Percentiles rank a stretch among this genome's conserved stretches.
Conservation (phyloP, 2,888 invertebrate genomes). For the Celastrina argiolus region DNA sequence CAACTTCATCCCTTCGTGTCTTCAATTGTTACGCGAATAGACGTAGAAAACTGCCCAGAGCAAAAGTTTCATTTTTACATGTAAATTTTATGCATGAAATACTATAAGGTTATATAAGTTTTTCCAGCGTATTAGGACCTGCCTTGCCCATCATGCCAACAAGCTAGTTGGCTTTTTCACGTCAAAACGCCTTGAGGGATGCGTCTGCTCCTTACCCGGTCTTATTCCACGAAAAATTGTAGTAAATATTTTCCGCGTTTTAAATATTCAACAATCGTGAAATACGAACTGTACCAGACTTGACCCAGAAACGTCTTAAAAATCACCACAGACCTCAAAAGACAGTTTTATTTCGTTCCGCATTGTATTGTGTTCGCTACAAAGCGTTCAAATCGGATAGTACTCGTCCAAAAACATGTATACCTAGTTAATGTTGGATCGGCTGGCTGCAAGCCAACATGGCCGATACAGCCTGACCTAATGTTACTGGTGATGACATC, state of each 20-base stretch:
- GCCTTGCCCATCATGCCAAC: too few species aligned
- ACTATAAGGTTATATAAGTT: too few species aligned
- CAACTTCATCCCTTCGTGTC: too few species aligned
- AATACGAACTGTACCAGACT: not conserved
- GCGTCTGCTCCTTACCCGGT: not conserved
- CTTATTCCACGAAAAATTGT: not conserved
- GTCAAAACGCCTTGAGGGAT: too few species aligned
- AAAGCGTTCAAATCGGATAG: conserved; percentile 4
- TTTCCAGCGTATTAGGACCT: too few species aligned
- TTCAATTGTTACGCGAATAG: too few species aligned
- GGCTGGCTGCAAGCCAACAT: conserved; percentile 15
- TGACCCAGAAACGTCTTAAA: conserved; percentile 18
- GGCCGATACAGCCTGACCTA: conserved; percentile 2
- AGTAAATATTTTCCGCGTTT: not conserved
- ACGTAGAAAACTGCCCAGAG: too few species aligned
- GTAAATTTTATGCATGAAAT: too few species aligned
- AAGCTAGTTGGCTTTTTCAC: too few species aligned
- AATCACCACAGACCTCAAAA: conserved; percentile 13
- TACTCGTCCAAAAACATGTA: conserved; percentile 18
- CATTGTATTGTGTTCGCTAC: conserved; percentile 1
- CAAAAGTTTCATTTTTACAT: too few species aligned
- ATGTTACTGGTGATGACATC: conserved; percentile 21
- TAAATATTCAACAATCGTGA: not conserved
- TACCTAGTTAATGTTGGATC: conserved; percentile 23
- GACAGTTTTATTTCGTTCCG: conserved; percentile 2